Conservation (phyloP, 2,888 invertebrate genomes). For the Theretra japonica region DNA sequence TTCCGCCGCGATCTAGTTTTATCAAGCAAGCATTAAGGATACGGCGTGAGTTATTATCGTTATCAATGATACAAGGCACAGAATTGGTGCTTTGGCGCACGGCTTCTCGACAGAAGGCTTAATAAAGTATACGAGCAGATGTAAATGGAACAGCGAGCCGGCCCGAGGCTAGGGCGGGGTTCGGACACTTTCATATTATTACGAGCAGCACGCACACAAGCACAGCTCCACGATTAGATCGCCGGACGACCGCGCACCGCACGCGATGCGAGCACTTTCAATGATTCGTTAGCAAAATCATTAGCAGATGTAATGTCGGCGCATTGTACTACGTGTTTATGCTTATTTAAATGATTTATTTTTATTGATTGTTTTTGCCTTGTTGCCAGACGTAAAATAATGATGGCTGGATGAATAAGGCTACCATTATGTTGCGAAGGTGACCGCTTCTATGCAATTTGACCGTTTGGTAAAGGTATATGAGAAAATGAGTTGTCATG, state of each 20-base stretch:
- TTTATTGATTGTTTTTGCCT: slow-evolving; percentile 85
- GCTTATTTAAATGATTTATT: slow-evolving; percentile 85
- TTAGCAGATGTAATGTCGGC: slow-evolving; percentile 84
- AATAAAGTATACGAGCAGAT: slow-evolving; percentile 82
- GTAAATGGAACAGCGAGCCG: slow-evolving; percentile 79
- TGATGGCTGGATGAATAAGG: slow-evolving; percentile 79
- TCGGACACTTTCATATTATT: slow-evolving; percentile 83
- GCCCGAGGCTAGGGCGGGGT: slow-evolving; percentile 83
- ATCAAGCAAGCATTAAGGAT: slow-evolving; percentile 44
- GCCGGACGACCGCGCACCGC: slow-evolving; percentile 58
- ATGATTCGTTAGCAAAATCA: slow-evolving; percentile 85
- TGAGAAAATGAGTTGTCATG: slow-evolving; percentile 83
- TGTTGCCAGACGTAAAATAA: slow-evolving; percentile 84
- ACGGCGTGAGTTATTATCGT: slow-evolving; percentile 49
- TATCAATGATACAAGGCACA: slow-evolving; percentile 51
- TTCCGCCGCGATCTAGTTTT: slow-evolving; percentile 29
- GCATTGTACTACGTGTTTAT: slow-evolving; percentile 84
- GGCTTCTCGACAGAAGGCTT: slow-evolving; percentile 72
- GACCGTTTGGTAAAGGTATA: slow-evolving; percentile 77
- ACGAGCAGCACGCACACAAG: slow-evolving; percentile 65
- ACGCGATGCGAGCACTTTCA: slow-evolving; percentile 83
- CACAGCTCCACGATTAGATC: slow-evolving; percentile 53
- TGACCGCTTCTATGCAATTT: slow-evolving; percentile 79
- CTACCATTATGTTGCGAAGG: slow-evolving; percentile 82
- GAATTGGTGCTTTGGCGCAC: slow-evolving; percentile 43